Conservation (phyloP, 2,888 invertebrate genomes). For the Oeneis ivallda region DNA sequence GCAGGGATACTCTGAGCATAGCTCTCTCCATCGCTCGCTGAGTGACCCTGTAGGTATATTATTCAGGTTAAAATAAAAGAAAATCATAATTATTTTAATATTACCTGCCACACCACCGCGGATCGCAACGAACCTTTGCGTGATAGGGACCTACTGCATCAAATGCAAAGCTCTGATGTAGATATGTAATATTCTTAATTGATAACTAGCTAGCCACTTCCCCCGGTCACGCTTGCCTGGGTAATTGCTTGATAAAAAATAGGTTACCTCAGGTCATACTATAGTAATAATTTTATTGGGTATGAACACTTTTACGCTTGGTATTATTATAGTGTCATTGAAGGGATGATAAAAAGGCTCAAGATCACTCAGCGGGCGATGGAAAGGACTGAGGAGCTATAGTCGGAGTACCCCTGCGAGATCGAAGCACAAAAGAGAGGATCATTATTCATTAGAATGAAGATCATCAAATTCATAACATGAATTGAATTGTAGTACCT, state of each 20-base stretch:
- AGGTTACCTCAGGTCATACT: slow-evolving; percentile 32
- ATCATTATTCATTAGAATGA: too few species aligned
- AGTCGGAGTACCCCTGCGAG: too few species aligned
- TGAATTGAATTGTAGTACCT: too few species aligned
- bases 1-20: too few species aligned
- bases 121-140: slow-evolving; percentile 2
- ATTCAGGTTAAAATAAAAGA: too few species aligned
- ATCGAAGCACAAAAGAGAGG: too few species aligned
- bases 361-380: too few species aligned
- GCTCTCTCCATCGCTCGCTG: too few species aligned
- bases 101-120: not conserved
- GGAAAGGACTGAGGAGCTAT: too few species aligned
- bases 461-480: too few species aligned
- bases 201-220: slow-evolving; percentile 33
- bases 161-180: slow-evolving; percentile 18
- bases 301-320: not conserved
- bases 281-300: slow-evolving; percentile 8
- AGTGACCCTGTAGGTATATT: too few species aligned
- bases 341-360: not conserved
- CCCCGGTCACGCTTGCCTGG: slow-evolving; percentile 34
- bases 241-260: slow-evolving; percentile 28
- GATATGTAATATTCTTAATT: slow-evolving; percentile 28
- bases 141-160: slow-evolving; percentile 7
- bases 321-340: not conserved
- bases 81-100: too few species aligned